A percentile compares a stretch with the other conserved stretches of the same genome.
Evolutionary conservation across 30 jellyfish, hydroid and myxozoan genomes (phyloP).

Genomic region (Hydra vulgaris): DNA sequence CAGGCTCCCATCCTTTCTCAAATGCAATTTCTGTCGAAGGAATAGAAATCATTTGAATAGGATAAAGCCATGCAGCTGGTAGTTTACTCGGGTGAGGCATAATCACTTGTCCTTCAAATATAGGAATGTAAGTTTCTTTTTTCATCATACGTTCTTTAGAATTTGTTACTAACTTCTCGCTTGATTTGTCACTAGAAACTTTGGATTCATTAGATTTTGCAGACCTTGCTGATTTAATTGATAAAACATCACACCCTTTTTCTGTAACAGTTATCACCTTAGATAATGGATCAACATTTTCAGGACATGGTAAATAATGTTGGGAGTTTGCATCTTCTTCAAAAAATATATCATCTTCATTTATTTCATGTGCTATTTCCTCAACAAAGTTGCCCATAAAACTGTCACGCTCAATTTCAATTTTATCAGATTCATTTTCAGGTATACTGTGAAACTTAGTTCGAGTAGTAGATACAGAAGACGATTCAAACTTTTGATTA

Average conservation of each 20-base stretch:
- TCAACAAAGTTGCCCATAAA: conserved; percentile 31
- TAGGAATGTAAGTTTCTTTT: conserved; percentile 35
- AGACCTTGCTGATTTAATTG: conserved; percentile 21
- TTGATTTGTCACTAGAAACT: conserved; percentile 11
- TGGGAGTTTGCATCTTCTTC: conserved; percentile 55
- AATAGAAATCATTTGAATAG: conserved; percentile 85
- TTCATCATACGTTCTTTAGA: background rate
- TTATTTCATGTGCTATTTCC: conserved; percentile 52
- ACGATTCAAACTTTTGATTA: background rate
- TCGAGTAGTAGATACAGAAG: conserved; percentile 21
- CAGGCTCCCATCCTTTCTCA: conserved; percentile 99
- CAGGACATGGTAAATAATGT: conserved; percentile 14
- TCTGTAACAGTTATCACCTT: conserved; percentile 29
- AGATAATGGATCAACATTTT: conserved; percentile 22
- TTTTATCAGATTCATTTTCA: conserved; percentile 4
- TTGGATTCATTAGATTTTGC: conserved; percentile 10
- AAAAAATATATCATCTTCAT: conserved; percentile 24
- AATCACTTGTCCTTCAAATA: conserved; percentile 71
- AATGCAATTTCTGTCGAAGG: conserved; percentile 83
- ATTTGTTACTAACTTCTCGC: background rate
- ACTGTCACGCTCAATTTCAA: conserved; percentile 15
- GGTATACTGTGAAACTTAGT: conserved; percentile 29
- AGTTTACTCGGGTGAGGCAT: conserved; percentile 72
- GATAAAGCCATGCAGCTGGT: conserved; percentile 92
- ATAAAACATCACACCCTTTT: conserved; percentile 13